Evolutionary conservation across 2,888 invertebrate species (phyloP).

Genomic region (Epirrhoe tristata): DNA sequence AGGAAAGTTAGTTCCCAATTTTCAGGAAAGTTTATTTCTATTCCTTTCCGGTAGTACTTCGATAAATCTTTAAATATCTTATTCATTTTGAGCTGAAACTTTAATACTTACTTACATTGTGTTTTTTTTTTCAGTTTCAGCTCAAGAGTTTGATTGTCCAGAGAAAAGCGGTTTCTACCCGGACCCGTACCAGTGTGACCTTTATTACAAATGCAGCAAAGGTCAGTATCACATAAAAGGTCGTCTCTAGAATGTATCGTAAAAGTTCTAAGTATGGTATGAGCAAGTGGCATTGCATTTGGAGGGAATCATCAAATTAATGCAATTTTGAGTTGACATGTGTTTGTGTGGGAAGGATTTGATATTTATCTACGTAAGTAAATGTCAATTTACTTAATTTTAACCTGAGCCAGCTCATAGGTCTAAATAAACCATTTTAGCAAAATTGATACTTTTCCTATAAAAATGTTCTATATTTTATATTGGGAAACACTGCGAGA

Average conservation of each 20-base stretch:
- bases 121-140: constrained; percentile 66
- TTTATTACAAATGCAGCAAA: constrained; percentile 90
- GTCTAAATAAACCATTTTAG: no score
- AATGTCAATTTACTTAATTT: not conserved
- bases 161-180: constrained; percentile 90
- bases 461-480: no score
- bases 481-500: no score
- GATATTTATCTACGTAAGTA: constrained; percentile 1
- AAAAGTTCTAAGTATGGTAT: constrained; percentile 26
- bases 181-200: constrained; percentile 91
- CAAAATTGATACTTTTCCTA: no score
- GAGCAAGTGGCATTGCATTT: constrained; percentile 16
- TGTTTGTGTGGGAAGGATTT: constrained; percentile 17
- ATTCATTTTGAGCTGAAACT: no score
- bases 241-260: constrained; percentile 41
- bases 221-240: constrained; percentile 78
- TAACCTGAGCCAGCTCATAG: no score
- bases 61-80: no score
- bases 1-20: no score
- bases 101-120: not conserved
- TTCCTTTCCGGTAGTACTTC: no score
- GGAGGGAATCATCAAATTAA: constrained; percentile 16
- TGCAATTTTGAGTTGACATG: constrained; percentile 19
- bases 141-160: constrained; percentile 88
- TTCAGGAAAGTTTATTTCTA: no score